Percentiles rank a stretch among this genome's conserved stretches.
Evolutionary conservation across 2,888 invertebrate genomes (phyloP).

Genomic region (Watsonalla cultraria): DNA sequence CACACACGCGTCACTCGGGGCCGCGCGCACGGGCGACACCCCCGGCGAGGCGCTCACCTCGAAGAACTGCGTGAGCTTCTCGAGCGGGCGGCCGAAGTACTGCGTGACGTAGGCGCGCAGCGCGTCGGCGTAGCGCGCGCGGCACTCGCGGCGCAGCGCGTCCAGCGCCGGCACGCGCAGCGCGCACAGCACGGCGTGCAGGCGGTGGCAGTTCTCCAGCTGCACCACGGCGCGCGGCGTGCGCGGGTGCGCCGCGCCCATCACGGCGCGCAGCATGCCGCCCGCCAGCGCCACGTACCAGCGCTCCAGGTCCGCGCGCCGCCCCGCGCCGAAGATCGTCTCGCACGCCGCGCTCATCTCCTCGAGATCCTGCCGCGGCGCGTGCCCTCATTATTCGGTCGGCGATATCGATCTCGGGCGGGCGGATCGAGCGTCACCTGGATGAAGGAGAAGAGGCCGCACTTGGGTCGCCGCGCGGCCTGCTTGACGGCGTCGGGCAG

Average conservation of each 20-base stretch:
- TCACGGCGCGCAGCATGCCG: constrained; percentile 90
- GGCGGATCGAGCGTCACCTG: constrained; percentile 37
- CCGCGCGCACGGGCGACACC: not conserved
- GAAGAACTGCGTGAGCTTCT: constrained; percentile 89
- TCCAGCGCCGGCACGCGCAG: constrained; percentile 95
- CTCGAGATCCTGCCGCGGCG: constrained; percentile 83
- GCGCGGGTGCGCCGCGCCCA: constrained; percentile 91
- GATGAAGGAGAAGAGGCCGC: constrained; percentile 93
- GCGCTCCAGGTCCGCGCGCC: constrained; percentile 94
- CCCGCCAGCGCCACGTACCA: constrained; percentile 91
- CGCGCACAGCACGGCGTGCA: constrained; percentile 91
- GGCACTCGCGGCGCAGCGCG: constrained; percentile 91
- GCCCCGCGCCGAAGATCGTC: constrained; percentile 89
- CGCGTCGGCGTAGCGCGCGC: constrained; percentile 93
- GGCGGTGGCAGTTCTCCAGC: constrained; percentile 94
- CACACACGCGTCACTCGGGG: not conserved
- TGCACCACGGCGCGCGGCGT: constrained; percentile 82
- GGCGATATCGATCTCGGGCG: no score
- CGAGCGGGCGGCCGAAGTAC: constrained; percentile 90
- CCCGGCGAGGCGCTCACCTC: constrained; percentile 71
- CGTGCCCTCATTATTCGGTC: not conserved
- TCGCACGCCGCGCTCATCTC: constrained; percentile 93
- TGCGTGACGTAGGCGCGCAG: constrained; percentile 94
- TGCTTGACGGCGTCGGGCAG: constrained; percentile 81
- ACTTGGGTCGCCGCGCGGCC: constrained; percentile 77